Evolutionary conservation across 2,888 invertebrate species (phyloP).

Genomic region (Taenaris catops): DNA sequence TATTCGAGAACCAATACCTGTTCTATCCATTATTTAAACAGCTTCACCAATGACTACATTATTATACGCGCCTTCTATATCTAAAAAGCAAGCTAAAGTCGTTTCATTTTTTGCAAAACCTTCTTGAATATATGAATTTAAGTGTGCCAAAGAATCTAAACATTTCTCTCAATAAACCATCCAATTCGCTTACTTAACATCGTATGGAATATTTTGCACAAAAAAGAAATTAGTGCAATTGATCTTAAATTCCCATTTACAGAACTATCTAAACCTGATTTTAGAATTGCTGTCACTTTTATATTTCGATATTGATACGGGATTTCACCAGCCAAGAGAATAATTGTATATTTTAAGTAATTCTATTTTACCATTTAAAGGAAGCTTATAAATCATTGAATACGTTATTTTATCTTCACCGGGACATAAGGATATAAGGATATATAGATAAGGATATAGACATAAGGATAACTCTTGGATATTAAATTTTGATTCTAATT

Average conservation of each 20-base stretch:
- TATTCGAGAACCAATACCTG: not conserved
- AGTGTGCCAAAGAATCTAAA: conserved; percentile 1
- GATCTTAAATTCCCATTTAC: conserved; percentile 5
- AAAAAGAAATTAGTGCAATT: too few relatives aligned
- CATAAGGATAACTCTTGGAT: too few relatives aligned
- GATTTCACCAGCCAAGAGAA: not conserved
- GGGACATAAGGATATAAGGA: too few relatives aligned
- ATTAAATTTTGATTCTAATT: too few relatives aligned
- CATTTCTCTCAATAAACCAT: conserved; percentile 7
- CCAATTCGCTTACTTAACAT: conserved; percentile 1
- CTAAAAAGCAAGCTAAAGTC: too few relatives aligned
- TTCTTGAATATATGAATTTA: conserved; percentile 4
- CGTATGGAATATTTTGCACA: too few relatives aligned
- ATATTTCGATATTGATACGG: conserved; percentile 6
- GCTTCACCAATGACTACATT: conserved; percentile 1
- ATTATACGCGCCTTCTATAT: too few relatives aligned
- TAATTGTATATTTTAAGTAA: conserved; percentile 6
- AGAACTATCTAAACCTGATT: too few relatives aligned
- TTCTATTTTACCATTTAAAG: not conserved
- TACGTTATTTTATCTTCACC: conserved; percentile 1
- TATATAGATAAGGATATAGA: too few relatives aligned
- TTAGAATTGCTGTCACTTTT: too few relatives aligned
- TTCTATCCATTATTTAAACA: not conserved
- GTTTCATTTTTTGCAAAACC: conserved; percentile 5
- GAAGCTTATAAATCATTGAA: too few relatives aligned